Conservation (phyloP, 2,888 invertebrate genomes). For the Sarcophaga variegata region DNA sequence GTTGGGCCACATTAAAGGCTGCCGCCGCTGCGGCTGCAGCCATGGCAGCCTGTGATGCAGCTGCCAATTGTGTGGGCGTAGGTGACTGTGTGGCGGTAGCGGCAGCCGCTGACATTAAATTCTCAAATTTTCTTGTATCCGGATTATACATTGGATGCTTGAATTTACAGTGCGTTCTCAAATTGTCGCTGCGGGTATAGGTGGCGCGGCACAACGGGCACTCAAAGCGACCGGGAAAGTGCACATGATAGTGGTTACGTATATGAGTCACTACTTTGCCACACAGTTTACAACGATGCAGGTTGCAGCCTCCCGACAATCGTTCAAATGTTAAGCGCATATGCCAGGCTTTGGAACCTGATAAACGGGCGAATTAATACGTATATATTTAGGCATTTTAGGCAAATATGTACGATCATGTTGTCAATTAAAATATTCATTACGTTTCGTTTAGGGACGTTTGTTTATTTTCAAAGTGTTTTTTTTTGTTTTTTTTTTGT, state of each 20-base stretch:
- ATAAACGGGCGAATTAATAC: conserved; percentile 80
- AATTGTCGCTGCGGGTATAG: conserved; percentile 95
- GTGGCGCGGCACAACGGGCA: conserved; percentile 95
- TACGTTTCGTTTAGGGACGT: background rate
- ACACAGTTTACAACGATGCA: conserved; percentile 96
- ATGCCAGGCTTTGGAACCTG: conserved; percentile 97
- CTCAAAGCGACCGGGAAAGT: conserved; percentile 95
- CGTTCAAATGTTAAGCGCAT: conserved; percentile 97
- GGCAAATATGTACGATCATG: background rate
- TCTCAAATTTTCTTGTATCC: conserved; percentile 93
- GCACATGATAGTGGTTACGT: conserved; percentile 96
- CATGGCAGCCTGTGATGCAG: conserved; percentile 82
- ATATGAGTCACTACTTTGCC: conserved; percentile 97
- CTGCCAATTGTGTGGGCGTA: conserved; percentile 83
- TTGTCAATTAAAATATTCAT: background rate
- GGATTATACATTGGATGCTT: conserved; percentile 94
- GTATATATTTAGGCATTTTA: conserved; percentile 30
- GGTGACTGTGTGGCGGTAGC: conserved; percentile 83
- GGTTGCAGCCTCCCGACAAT: conserved; percentile 95
- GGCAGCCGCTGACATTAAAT: conserved; percentile 84
- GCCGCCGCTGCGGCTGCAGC: conserved; percentile 82
- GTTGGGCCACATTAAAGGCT: conserved; percentile 78
- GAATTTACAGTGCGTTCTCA: conserved; percentile 96
- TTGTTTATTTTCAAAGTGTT: conserved; percentile 59
- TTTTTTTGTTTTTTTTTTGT: conserved; percentile 61